These are phyloP conservation scores for Lutjanus campechanus DNA, from an alignment of 2,797 vertebrate genomes.

Conservation along the genomic window DNA sequence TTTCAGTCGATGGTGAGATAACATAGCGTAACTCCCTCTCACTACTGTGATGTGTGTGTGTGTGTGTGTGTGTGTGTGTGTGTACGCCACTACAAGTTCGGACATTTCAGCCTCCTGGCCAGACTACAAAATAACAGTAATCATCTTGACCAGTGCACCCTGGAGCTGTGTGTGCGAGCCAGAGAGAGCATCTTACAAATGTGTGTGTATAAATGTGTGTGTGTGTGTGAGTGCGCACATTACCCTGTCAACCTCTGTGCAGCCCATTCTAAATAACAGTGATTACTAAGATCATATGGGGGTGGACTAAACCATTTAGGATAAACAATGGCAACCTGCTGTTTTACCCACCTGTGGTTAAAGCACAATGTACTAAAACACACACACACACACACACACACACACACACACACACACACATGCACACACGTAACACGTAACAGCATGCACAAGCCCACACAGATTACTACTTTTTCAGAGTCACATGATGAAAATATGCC, in stretches of 20 bases:
- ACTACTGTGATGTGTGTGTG: conserved; percentile 18
- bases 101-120: conserved; percentile 62
- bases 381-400: conserved; percentile 14
- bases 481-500: conserved; percentile 21
- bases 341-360: conserved; percentile 63
- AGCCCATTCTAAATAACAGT: conserved; percentile 68
- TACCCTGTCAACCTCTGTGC: conserved; percentile 38
- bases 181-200: conserved; percentile 4
- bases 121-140: conserved; percentile 73
- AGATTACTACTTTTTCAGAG: conserved; percentile 25
- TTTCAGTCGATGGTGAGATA: conserved; percentile 64
- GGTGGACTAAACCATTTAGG: conserved; percentile 62
- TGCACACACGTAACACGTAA: neutral
- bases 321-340: conserved; percentile 57
- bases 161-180: conserved; percentile 39
- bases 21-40: conserved; percentile 47
- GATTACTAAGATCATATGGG: conserved; percentile 59
- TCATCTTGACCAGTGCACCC: conserved; percentile 71
- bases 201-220: conserved; percentile 18
- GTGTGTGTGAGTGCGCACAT: neutral
- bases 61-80: conserved; percentile 24
- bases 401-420: conserved; percentile 1
- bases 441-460: conserved; percentile 5
- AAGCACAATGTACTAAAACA: conserved; percentile 12
- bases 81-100: conserved; percentile 33